Evolutionary conservation across 2,888 invertebrate species (phyloP).

Genomic region (Brassicogethes aeneus): DNA sequence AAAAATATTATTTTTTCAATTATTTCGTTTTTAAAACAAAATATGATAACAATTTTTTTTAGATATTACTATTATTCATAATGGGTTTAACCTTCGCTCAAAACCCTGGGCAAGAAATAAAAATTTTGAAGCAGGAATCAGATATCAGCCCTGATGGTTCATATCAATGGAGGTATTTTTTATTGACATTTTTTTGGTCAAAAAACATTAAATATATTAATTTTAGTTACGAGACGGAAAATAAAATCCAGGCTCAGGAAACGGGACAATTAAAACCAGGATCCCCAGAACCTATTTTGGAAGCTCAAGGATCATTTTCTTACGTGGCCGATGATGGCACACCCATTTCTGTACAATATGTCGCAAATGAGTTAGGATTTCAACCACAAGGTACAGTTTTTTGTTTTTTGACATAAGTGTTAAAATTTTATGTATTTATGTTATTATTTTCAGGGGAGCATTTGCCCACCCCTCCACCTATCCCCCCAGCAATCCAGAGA

Average conservation of each 20-base stretch:
- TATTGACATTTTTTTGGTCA: neutral
- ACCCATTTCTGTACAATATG: constrained; percentile 37
- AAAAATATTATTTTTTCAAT: too few species aligned
- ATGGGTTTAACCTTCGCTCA: constrained; percentile 19
- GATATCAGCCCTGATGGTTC: constrained; percentile 44
- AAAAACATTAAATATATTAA: neutral
- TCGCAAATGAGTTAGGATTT: constrained; percentile 64
- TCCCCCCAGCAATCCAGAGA: constrained; percentile 5
- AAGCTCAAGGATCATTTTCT: constrained; percentile 52
- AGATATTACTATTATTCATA: constrained; percentile 18
- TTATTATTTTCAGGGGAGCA: constrained; percentile 2
- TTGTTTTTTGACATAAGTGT: too few species aligned
- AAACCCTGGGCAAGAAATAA: constrained; percentile 20
- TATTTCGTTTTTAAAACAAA: too few species aligned
- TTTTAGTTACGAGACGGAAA: constrained; percentile 41
- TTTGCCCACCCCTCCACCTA: constrained; percentile 6
- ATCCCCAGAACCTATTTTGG: constrained; percentile 7
- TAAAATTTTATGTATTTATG: too few species aligned
- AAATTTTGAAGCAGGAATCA: constrained; percentile 28
- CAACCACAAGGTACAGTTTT: constrained; percentile 54
- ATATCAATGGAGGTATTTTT: constrained; percentile 30
- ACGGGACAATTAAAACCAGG: constrained; percentile 39
- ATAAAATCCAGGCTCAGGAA: constrained; percentile 43
- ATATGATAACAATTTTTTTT: neutral
- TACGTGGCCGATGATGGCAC: constrained; percentile 61